These are phyloP conservation scores for Cyrtodaria siliqua DNA, from an alignment of 2,888 invertebrate species.

Conservation along the genomic window DNA sequence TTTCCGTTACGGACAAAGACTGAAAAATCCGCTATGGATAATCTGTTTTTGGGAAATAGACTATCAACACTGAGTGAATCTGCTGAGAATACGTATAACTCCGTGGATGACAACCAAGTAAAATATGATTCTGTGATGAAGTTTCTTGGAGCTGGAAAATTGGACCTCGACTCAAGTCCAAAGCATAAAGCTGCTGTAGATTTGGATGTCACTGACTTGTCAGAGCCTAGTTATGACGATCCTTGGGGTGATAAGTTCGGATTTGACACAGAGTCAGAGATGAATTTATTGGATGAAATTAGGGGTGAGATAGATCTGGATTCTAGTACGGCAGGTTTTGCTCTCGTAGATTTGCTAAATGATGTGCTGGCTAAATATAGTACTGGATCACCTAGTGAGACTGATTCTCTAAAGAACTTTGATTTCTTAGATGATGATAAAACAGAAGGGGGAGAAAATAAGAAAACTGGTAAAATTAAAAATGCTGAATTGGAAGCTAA, in stretches of 20 bases:
- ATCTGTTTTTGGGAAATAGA: constrained; percentile 46
- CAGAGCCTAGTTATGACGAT: constrained; percentile 57
- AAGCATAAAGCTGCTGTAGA: constrained; percentile 41
- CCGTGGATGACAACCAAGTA: constrained; percentile 28
- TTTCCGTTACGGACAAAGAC: constrained; percentile 74
- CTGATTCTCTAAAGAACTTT: constrained; percentile 59
- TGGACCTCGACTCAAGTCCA: constrained; percentile 44
- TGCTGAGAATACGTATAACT: constrained; percentile 24
- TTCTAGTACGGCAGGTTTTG: constrained; percentile 72
- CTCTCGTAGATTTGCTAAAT: constrained; percentile 75
- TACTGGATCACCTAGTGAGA: constrained; percentile 55
- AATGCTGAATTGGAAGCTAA: constrained; percentile 76
- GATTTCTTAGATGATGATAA: constrained; percentile 36
- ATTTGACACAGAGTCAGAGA: constrained; percentile 56
- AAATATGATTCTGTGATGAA: constrained; percentile 60
- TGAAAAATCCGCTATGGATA: constrained; percentile 58
- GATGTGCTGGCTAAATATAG: constrained; percentile 75
- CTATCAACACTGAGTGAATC: constrained; percentile 54
- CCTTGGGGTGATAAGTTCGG: constrained; percentile 61
- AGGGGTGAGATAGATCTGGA: constrained; percentile 68
- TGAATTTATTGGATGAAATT: constrained; percentile 63
- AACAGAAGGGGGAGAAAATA: constrained; percentile 28
- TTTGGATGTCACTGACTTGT: constrained; percentile 25
- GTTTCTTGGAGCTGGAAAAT: constrained; percentile 47
- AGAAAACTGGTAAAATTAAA: constrained; percentile 57